A percentile compares a stretch with the other conserved stretches of the same genome.
phyloP scores from a whole-genome alignment of 1,140 invertebrate species.

The Choristoneura fumiferana region DNA sequence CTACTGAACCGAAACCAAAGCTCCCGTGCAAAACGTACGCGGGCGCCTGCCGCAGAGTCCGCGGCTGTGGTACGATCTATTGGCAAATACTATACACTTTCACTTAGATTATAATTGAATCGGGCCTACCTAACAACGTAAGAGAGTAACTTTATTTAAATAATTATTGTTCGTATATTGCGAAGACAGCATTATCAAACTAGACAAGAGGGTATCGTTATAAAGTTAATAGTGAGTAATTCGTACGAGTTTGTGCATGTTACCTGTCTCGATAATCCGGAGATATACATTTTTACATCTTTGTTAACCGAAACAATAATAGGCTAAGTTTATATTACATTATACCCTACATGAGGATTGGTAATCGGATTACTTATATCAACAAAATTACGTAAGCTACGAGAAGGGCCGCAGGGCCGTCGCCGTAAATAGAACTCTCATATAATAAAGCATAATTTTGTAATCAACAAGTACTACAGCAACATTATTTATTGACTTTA shows the following conservation, averaged over 20 bases:
- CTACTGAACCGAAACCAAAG: too few species aligned
- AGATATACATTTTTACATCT: slow-evolving; percentile 62
- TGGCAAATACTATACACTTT: slow-evolving; percentile 71
- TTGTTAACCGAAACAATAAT: slow-evolving; percentile 55
- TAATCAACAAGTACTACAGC: slow-evolving; percentile 68
- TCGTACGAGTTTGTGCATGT: slow-evolving; percentile 70
- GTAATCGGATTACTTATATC: slow-evolving; percentile 51
- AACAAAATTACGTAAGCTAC: slow-evolving; percentile 59
- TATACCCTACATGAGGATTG: slow-evolving; percentile 56
- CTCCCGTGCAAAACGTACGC: too few species aligned
- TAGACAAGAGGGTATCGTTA: slow-evolving; percentile 45
- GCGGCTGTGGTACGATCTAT: slow-evolving; percentile 63
- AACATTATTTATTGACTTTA: slow-evolving; percentile 69
- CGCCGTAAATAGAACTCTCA: slow-evolving; percentile 71
- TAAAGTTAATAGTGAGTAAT: slow-evolving; percentile 56
- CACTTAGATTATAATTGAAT: slow-evolving; percentile 75
- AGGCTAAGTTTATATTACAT: slow-evolving; percentile 60
- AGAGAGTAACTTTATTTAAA: slow-evolving; percentile 50
- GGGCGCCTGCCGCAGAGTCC: slow-evolving; percentile 31
- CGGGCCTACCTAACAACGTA: slow-evolving; percentile 71
- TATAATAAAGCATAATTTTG: slow-evolving; percentile 72
- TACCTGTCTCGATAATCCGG: slow-evolving; percentile 53
- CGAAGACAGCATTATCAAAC: slow-evolving; percentile 53
- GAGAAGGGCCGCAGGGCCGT: slow-evolving; percentile 32
- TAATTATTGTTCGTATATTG: slow-evolving; percentile 71